Conservation (phyloP, 2,113 vertebrate species). For the Amia ocellicauda region DNA sequence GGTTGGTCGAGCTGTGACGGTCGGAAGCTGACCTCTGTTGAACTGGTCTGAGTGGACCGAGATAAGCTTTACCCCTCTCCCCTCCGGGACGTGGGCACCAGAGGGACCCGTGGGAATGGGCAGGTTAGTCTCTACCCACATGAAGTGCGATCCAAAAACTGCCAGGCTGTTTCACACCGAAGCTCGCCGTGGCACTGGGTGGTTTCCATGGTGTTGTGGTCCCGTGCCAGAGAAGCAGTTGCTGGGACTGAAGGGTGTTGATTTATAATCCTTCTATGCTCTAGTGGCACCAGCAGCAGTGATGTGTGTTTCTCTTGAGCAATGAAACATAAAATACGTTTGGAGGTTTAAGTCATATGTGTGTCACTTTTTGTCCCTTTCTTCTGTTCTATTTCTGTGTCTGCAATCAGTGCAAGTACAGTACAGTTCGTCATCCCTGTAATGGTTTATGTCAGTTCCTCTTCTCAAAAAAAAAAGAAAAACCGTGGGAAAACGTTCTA, state of each 20-base stretch:
- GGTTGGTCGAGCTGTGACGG: constrained; percentile 3
- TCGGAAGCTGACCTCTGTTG: constrained; percentile 29
- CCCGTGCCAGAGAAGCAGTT: no score
- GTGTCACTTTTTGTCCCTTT: neutral
- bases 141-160: neutral
- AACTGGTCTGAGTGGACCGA: constrained; percentile 19
- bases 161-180: neutral
- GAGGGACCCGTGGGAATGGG: neutral
- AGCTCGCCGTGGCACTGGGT: neutral
- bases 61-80: constrained; percentile 24
- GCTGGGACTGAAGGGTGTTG: no score
- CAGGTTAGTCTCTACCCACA: neutral
- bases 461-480: neutral
- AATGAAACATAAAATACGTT: no score
- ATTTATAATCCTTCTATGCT: no score
- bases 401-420: neutral
- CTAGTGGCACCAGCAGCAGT: no score
- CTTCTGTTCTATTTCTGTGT: neutral
- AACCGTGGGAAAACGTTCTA: constrained; percentile 34
- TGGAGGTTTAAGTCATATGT: no score
- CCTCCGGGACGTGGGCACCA: neutral
- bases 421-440: neutral
- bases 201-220: neutral
- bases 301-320: no score
- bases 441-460: neutral